phyloP scores from a whole-genome alignment of 2,888 invertebrate species.

The Cenopis cana region DNA sequence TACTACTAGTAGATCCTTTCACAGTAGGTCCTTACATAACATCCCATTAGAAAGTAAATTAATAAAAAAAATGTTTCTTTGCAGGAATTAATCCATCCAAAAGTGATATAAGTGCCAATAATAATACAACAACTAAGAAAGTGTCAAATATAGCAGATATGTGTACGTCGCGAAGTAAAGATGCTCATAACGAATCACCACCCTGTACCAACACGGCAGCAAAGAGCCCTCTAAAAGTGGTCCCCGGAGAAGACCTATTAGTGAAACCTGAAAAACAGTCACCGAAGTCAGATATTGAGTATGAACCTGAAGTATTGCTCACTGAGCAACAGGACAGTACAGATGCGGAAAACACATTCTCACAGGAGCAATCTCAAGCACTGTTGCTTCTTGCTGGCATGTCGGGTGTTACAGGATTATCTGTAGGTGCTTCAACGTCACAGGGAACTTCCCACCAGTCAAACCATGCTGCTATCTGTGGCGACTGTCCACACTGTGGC shows the following conservation, averaged over 20 bases:
- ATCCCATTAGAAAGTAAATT: not conserved
- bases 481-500: conserved; percentile 88
- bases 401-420: conserved; percentile 67
- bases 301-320: conserved; percentile 79
- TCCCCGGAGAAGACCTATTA: conserved; percentile 62
- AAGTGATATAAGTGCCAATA: conserved; percentile 69
- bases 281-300: conserved; percentile 77
- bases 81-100: conserved; percentile 80
- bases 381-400: conserved; percentile 73
- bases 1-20: not conserved
- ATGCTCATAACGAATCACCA: conserved; percentile 62
- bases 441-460: conserved; percentile 74
- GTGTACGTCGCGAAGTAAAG: conserved; percentile 64
- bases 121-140: conserved; percentile 68
- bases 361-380: conserved; percentile 75
- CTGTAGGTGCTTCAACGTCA: conserved; percentile 73
- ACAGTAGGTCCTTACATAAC: too few species aligned
- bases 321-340: conserved; percentile 77
- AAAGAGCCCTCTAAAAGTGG: conserved; percentile 70
- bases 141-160: conserved; percentile 65
- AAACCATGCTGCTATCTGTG: conserved; percentile 84
- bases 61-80: conserved; percentile 47
- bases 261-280: conserved; percentile 79
- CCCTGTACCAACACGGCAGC: conserved; percentile 61
- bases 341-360: conserved; percentile 68